Evolutionary conservation across 1,140 invertebrate species (phyloP).

Genomic region (Laodelphax striatellus): DNA sequence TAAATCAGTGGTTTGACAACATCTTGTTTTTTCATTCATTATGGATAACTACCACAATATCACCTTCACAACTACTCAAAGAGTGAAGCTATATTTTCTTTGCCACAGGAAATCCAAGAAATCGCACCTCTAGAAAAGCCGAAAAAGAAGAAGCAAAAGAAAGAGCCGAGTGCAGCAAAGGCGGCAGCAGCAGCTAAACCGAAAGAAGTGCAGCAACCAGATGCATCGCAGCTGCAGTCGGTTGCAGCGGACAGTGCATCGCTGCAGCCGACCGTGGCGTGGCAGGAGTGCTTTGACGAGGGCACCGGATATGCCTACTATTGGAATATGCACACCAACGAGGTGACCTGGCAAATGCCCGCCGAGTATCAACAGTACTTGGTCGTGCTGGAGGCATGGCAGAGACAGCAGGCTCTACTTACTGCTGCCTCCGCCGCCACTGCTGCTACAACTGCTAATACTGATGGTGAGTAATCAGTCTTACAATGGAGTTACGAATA

Average conservation of each 20-base stretch:
- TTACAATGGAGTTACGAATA: no score
- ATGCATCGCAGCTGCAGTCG: neutral
- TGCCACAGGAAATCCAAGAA: no score
- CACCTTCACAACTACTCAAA: no score
- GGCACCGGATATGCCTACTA: constrained; percentile 56
- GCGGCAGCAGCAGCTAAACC: neutral
- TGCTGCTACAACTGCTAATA: neutral
- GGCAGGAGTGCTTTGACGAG: constrained; percentile 60
- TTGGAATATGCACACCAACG: constrained; percentile 58
- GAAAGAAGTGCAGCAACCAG: neutral
- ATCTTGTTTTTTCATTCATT: no score
- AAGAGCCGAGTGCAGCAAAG: neutral
- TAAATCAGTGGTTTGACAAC: no score
- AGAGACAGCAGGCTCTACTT: neutral
- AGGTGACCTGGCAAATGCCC: constrained; percentile 61
- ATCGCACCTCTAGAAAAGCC: neutral
- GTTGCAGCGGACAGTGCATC: neutral
- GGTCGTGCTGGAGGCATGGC: constrained; percentile 19
- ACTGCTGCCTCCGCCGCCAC: neutral
- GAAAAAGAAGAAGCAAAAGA: neutral
- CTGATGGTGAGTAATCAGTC: neutral
- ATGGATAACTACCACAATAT: no score
- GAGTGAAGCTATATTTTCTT: no score
- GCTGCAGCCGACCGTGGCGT: constrained; percentile 29
- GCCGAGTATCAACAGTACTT: constrained; percentile 34